Conservation (phyloP, 2,113 vertebrate genomes). For the Acanthochromis polyacanthus region DNA sequence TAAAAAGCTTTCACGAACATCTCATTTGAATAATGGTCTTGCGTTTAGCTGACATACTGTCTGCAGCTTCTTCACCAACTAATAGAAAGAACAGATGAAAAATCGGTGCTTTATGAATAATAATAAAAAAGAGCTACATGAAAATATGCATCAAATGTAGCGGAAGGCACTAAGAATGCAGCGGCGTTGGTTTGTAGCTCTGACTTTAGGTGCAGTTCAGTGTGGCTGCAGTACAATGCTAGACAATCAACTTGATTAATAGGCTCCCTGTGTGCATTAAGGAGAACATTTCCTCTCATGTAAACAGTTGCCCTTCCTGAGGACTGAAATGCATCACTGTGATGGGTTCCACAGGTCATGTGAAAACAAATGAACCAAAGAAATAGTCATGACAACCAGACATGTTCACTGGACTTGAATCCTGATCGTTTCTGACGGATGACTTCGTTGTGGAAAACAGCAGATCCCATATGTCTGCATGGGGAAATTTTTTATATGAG, state of each 20-base stretch:
- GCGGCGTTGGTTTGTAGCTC: background rate
- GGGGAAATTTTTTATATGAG: too few species aligned
- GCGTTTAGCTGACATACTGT: background rate
- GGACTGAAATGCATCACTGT: background rate
- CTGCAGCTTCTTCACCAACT: background rate
- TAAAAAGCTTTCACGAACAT: slow-evolving; percentile 29
- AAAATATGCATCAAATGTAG: too few species aligned
- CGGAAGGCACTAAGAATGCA: background rate
- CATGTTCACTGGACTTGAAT: background rate
- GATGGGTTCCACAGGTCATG: background rate
- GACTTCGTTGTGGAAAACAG: too few species aligned
- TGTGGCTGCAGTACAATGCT: slow-evolving; percentile 5
- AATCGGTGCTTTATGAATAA: too few species aligned
- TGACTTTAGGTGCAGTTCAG: background rate
- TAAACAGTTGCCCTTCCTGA: background rate
- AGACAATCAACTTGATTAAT: slow-evolving; percentile 33
- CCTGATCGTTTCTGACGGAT: too few species aligned
- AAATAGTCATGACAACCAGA: background rate
- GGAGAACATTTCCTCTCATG: background rate
- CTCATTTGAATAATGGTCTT: background rate
- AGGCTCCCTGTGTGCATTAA: background rate
- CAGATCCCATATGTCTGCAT: background rate
- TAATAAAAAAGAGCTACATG: too few species aligned
- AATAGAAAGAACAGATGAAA: background rate
- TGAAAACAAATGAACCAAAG: background rate